Base-by-base conservation (phyloP, 23 tunicate genomes). In the Oikopleura vanhoeffeni region DNA sequence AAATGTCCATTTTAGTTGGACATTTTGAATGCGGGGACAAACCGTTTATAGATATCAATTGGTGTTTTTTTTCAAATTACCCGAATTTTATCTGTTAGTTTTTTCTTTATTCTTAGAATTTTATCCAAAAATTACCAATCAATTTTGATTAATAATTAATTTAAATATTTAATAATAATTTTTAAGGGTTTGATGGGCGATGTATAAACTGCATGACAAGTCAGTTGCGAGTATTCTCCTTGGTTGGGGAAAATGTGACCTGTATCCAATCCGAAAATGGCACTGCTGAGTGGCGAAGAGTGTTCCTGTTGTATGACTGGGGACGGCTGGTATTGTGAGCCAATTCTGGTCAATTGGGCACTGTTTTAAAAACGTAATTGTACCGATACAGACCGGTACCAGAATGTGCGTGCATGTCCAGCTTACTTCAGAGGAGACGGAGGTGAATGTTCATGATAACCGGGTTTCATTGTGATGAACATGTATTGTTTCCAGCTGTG, bases 171-270 rank as follows among this genome's bases (percentile, higher is more conserved):
- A n/a, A n/a, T n/a, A n/a, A n/a, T n/a, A n/a, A n/a, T n/a, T n/a
- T n/a, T n/a, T n/a, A 18, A 49, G 18, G 60, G 60, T 49, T 49
- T 49, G 18, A 49, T 18, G 8, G 60, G 60, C 60, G 60, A 49
- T 49, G 60, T 8, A 18, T 8, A 8, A 8, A 18, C 8, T 18
- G 8, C 18, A 8, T 8, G 60, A 8, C 60, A 18, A 49, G 18
- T 49, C 18, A 18, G 60, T 49, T 49, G 60, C 60, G 60, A 49
- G 60, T 18, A 8, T 8, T 60, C 57, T 36, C 98, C 98, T 13
- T 93, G 98, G n/a, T n/a, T 49, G 76, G 87, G 13, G 83, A 83
- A 3, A 8, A 84, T 34, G 83, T 89, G 34, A 84, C 41, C 13
- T 93, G 98, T 71, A 49, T 18, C 18, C 18, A 49, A 4, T 18